Evolutionary conservation across 2,888 invertebrate species (phyloP), one percentile per base, ranked within the genome.

Genomic region (Tillus elongatus): DNA sequence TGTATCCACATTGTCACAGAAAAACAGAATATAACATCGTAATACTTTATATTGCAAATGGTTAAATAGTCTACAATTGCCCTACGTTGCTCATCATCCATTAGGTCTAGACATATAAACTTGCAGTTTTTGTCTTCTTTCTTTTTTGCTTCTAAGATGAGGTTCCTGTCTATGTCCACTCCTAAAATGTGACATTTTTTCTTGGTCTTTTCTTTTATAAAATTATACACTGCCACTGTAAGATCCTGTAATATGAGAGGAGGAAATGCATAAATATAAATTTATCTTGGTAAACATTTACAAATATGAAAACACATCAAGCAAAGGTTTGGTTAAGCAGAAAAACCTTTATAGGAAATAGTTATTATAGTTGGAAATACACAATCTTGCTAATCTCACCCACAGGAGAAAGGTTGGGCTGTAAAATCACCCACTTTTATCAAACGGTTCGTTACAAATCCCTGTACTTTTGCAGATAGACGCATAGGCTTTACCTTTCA

Each of bases 1-100:
- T 90, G 90, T 53, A 90, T 84, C 90, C 90, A 90, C 87, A 90
- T 87, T 11, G 87, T 84, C 15, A 87, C 74, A 4, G 89, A 88
- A 58, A 89, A 87, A 57, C 84, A 83, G 60, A 84, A 85, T 33
- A 75, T 70, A 2, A 76, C 68, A 64, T 82, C 77, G 66, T 84
- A 87, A 41, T 60, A 68, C 0, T 52, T 33, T 32, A 64, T 69
- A 1, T 66, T 52, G 42, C 65, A 48, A 2, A 44, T 46, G 15
- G 54, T 40, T 35, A 84, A 63, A 60, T 72, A 79, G 0, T 61
- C 46, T 4, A 61, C 46, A n/a, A 81, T 56, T 2, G 56, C 35
- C 19, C 63, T 57, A 2, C 69, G 51, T 2, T 61, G 50, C 26
- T 38, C 32, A 29, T 40, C 30, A 36, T 60, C 58, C 70, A 80